Evolutionary conservation across 2,797 vertebrate species (phyloP), one percentile per base, ranked within the genome.

Genomic region (Synanceia verrucosa): DNA sequence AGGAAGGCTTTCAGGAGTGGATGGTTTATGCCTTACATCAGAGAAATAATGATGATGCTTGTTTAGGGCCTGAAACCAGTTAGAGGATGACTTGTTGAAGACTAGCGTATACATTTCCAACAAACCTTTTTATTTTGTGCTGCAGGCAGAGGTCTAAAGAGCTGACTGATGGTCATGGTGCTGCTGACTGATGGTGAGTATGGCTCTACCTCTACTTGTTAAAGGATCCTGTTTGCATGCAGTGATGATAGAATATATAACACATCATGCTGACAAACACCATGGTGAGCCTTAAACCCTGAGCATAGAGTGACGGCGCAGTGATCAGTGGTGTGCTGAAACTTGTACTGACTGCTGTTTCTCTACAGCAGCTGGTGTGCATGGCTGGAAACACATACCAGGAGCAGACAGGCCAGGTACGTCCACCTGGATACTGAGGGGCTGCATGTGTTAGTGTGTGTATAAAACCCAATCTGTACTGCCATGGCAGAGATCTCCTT

Each of bases 391-490:
- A 43, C 0, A 2, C 39, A 18, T 19, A n/a, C 39, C n/a, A 43
- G 39, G 39, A 19, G 19, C 39, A 0, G 18, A 43, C 39, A 43
- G 39, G 10, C 2, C 5, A 1, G 77, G 70, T 24, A 11, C 53
- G 36, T 51, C 14, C 3, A 14, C 18, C 3, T 48, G 7, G 21
- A 19, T 18, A 3, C 41, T 29, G 10, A 8, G 29, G 7, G 5
- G 4, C 26, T 14, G 23, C 10, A 9, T 4, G 10, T 13, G 9
- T 19, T 28, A 18, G 2, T 31, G 29, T 7, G 9, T 5, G 12
- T 9, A 19, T 19, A 6, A 19, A 68, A 64, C 81, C 90, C 89
- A 92, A 89, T 82, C 71, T 36, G 87, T 89, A 90, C 89, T 92
- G 62, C 88, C 82, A 3, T 71, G 71, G 52, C 84, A 85, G 87